Evolutionary conservation across 1,140 invertebrate genomes (phyloP).

Genomic region (Cydia strobilella): DNA sequence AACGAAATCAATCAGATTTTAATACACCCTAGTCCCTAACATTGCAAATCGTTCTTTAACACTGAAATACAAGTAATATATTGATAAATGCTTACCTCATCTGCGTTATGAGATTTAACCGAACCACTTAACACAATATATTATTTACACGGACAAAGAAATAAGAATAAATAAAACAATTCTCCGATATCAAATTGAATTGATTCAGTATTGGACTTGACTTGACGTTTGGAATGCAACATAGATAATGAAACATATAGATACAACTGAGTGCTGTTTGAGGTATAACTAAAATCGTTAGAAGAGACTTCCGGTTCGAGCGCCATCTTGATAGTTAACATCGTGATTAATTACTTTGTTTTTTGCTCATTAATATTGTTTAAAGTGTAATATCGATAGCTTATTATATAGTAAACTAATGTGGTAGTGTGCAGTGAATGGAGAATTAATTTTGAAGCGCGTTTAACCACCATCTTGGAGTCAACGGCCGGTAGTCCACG

Average conservation of each 20-base stretch:
- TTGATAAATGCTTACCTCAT: neutral
- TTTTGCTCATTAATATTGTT: too few relatives aligned
- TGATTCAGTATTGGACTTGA: neutral
- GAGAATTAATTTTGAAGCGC: too few relatives aligned
- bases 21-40: neutral
- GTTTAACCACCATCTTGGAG: too few relatives aligned
- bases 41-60: neutral
- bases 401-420: too few relatives aligned
- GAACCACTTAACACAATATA: neutral
- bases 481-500: too few relatives aligned
- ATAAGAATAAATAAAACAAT: slow-evolving; percentile 12
- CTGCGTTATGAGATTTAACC: neutral
- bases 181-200: neutral
- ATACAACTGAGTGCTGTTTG: neutral
- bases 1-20: neutral
- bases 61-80: neutral
- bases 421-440: too few relatives aligned
- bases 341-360: too few relatives aligned
- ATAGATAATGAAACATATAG: neutral
- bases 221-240: neutral
- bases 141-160: neutral
- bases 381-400: too few relatives aligned
- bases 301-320: too few relatives aligned
- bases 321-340: too few relatives aligned
- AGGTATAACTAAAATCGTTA: neutral